Evolutionary conservation across 2,888 invertebrate genomes (phyloP).

Genomic region (Melanophora roralis): DNA sequence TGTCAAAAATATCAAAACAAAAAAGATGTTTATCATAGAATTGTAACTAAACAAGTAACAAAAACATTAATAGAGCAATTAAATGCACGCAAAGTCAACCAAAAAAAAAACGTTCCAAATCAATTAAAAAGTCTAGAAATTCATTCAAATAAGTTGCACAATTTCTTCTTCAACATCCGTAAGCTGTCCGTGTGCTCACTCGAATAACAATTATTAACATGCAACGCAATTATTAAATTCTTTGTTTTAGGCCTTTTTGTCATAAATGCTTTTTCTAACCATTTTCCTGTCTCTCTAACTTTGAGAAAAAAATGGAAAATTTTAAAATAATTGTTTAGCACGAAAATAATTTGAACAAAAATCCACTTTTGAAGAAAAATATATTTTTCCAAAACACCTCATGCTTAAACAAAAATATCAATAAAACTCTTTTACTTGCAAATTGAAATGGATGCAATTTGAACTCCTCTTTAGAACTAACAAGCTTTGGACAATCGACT

Average conservation of each 20-base stretch:
- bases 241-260: neutral
- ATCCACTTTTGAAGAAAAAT: slow-evolving; percentile 37
- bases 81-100: slow-evolving; percentile 40
- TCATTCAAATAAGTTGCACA: slow-evolving; percentile 30
- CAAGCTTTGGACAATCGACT: too few relatives aligned
- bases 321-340: slow-evolving; percentile 37
- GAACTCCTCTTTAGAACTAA: neutral
- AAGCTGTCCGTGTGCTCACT: neutral
- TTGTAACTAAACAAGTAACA: neutral
- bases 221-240: slow-evolving; percentile 40
- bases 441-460: slow-evolving; percentile 56
- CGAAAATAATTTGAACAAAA: slow-evolving; percentile 61
- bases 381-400: slow-evolving; percentile 49
- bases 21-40: slow-evolving; percentile 30
- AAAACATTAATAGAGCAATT: slow-evolving; percentile 32
- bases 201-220: slow-evolving; percentile 53
- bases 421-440: slow-evolving; percentile 58
- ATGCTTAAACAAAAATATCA: slow-evolving; percentile 59
- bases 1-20: neutral
- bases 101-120: slow-evolving; percentile 8
- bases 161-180: neutral
- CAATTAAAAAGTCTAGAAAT: slow-evolving; percentile 37
- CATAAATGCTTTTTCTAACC: neutral
- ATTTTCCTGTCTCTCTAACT: neutral
- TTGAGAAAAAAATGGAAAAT: neutral